phyloP scores from a whole-genome alignment of 2,113 vertebrate species.

The Nesogale talazaci region DNA sequence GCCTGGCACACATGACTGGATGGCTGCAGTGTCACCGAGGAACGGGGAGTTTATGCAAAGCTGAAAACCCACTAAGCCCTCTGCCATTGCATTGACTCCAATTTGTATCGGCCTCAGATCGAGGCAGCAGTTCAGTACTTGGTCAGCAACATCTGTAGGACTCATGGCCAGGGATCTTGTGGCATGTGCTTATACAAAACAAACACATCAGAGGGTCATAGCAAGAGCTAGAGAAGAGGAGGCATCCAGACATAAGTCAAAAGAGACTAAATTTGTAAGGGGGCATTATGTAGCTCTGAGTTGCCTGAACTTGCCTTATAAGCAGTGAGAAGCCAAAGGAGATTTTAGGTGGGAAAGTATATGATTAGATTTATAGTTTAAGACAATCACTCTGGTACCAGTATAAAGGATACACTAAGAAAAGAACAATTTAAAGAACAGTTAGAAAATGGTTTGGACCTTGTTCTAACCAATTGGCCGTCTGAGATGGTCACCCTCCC shows the following conservation, averaged over 20 bases:
- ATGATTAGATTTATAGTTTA: background rate
- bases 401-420: background rate
- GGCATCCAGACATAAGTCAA: background rate
- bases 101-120: too few species aligned
- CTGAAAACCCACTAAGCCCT: too few species aligned
- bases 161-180: too few species aligned
- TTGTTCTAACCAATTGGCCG: too few species aligned
- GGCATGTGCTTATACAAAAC: background rate
- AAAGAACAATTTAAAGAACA: conserved; percentile 22
- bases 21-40: too few species aligned
- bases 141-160: too few species aligned
- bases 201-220: background rate
- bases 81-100: too few species aligned
- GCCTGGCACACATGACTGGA: too few species aligned
- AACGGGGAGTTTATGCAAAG: too few species aligned
- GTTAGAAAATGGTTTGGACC: background rate
- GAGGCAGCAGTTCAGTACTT: too few species aligned
- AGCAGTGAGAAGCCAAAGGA: background rate
- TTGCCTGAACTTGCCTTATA: background rate
- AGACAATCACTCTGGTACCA: background rate
- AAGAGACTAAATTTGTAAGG: background rate
- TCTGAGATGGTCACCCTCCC: too few species aligned
- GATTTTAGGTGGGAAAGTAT: background rate
- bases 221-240: background rate
- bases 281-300: background rate